Base-by-base conservation (phyloP, 2,797 vertebrate genomes). In the Pseudochirops cupreus region DNA sequence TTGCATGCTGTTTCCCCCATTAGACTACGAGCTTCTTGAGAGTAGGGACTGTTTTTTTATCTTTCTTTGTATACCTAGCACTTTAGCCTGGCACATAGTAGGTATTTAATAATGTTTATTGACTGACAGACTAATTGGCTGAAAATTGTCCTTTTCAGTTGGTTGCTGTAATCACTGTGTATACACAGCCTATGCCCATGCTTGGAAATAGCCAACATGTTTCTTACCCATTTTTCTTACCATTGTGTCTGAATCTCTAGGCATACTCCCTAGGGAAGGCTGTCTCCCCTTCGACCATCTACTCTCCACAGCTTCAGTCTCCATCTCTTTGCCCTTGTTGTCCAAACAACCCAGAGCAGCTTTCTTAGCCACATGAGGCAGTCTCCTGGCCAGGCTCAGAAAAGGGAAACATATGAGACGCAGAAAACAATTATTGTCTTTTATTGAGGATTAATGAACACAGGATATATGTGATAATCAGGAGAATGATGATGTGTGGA, bases 301-400 rank as follows among this genome's bases (percentile, higher is more conserved):
- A 74, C 55, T 94, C 13, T 14, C 91, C 56, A 29, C 46, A 67
- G 55, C 46, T 91, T 91, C 96, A 89, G 91, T 52, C 96, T 96
- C 55, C 11, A 57, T 93, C 92, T 52, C 50, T 28, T 95, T 87
- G 74, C 21, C 39, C 74, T 50, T 87, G 21, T 96, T 95, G 91
- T 62, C 92, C 95, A 96, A 94, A 95, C 95, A 95, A 87, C 91
- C 92, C 93, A 97, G 46, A 98, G 94, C 97, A 98, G 94, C 97
- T 98, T 97, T 94, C 90, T 94, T 92, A 0, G 82, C 91, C 96
- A 97, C 96, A 96, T 96, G 97, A 4, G 57, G 53, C 7, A 50
- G 91, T 53, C 96, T 93, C 92, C 97, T 96, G 91, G 93, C 94
- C 95, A 74, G 89, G 3, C 89, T 93, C 95, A 59, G 95, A 89